Evolutionary conservation across 1,140 invertebrate species (phyloP), one percentile per base, ranked within the genome.

Genomic region (Bombus confusus): DNA sequence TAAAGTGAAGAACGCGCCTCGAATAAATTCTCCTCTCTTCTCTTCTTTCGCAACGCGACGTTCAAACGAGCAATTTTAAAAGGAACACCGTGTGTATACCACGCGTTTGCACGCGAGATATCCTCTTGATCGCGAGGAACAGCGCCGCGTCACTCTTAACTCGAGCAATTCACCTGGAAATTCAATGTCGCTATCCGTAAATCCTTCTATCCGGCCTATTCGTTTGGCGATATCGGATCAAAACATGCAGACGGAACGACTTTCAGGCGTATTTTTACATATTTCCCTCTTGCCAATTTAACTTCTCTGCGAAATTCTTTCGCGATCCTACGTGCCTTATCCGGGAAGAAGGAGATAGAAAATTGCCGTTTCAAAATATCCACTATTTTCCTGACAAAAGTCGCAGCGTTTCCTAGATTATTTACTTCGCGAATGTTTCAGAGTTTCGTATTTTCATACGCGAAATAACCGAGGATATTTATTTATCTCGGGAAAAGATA

Each of bases 151-250:
- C n/a, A 31, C 47, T 25, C 73, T 75, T 57, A 76, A 39, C 43
- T 59, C 31, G 52, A 18, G 34, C 74, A 34, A 76, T 59, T 76
- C 74, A 59, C 25, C 12, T 59, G 74, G 34, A 76, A 76, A 59
- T 76, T 76, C 74, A 37, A 76, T 39, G 52, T 59, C 34, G 52
- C 31, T 52, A 31, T 22, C 12, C 43, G 18, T 25, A 31, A 52
- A 34, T 41, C 41, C 3, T 43, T 4, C n/a, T 52, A 25, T 31
- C 43, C 22, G 18, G 8, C 2, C 25, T 28, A 25, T 8, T 28
- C 47, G n/a, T 37, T 34, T 12, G 8, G 22, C 12, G 47, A 43
- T 13, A n/a, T n/a, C 39, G 69, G 22, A 18, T 22, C 39, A 43
- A 28, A 43, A 28, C 10, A 34, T 34, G 73, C 31, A 10, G 66